These are phyloP conservation scores for Pteria penguin DNA, from an alignment of 2,888 invertebrate species.

Conservation along the genomic window DNA sequence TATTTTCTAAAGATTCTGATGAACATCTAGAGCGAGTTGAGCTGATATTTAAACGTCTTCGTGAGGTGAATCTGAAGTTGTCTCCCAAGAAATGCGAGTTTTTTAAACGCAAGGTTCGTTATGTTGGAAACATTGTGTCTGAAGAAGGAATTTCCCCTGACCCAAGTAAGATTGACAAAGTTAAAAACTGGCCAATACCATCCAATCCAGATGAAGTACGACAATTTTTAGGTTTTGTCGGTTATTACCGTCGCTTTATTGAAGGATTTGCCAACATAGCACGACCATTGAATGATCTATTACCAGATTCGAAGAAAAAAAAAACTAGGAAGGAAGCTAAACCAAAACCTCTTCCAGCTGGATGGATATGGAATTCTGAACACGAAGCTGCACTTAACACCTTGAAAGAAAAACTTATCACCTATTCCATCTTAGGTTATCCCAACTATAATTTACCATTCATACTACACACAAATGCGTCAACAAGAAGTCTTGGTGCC, in stretches of 20 bases:
- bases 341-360: background rate
- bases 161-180: constrained; percentile 40
- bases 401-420: constrained; percentile 28
- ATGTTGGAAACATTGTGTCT: no score
- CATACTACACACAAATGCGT: constrained; percentile 47
- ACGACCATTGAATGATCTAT: no score
- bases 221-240: no score
- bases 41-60: constrained; percentile 32
- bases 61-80: no score
- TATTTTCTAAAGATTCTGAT: constrained; percentile 32
- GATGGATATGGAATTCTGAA: constrained; percentile 30
- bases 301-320: background rate
- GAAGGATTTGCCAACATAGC: background rate
- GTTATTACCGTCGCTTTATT: no score
- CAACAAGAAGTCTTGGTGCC: constrained; percentile 35
- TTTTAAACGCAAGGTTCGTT: constrained; percentile 42
- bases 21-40: constrained; percentile 43
- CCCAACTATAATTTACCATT: constrained; percentile 37
- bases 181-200: no score
- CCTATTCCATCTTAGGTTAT: constrained; percentile 39
- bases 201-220: no score
- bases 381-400: constrained; percentile 25
- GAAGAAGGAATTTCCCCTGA: constrained; percentile 45
- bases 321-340: constrained; percentile 3
- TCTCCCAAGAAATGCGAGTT: no score